phyloP scores from a whole-genome alignment of 2,797 vertebrate genomes.

The Parauchenoglanis ngamensis region DNA sequence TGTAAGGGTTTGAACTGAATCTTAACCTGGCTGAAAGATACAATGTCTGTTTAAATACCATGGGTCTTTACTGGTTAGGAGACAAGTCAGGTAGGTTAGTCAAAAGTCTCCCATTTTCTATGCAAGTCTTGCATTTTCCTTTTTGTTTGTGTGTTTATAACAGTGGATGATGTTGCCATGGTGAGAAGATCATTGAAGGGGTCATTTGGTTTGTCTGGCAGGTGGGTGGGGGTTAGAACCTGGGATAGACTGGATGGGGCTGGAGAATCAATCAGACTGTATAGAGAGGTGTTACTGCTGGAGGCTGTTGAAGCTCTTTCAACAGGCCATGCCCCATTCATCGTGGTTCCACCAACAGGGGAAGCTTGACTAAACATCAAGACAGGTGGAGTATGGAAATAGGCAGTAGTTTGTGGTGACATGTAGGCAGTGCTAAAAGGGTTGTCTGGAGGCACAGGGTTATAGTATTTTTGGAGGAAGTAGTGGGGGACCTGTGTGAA shows the following conservation, averaged over 20 bases:
- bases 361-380: constrained; percentile 82
- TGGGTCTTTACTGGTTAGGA: background rate
- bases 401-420: constrained; percentile 68
- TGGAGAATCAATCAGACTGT: constrained; percentile 67
- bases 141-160: constrained; percentile 72
- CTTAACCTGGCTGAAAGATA: background rate
- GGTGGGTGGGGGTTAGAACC: constrained; percentile 69
- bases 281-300: constrained; percentile 77
- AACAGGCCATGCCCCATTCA: constrained; percentile 34
- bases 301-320: constrained; percentile 66
- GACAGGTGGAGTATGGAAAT: constrained; percentile 71
- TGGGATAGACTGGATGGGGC: constrained; percentile 65
- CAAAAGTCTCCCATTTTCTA: constrained; percentile 94
- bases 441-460: constrained; percentile 73
- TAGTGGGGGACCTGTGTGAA: constrained; percentile 78
- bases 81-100: constrained; percentile 67
- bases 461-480: constrained; percentile 74
- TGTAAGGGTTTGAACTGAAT: background rate
- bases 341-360: constrained; percentile 56
- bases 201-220: constrained; percentile 74
- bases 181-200: constrained; percentile 91
- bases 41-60: background rate
- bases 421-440: constrained; percentile 78
- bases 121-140: constrained; percentile 88
- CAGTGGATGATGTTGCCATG: constrained; percentile 79